Percentiles rank a stretch among this genome's conserved stretches.
These are phyloP conservation scores for Dendrolimus punctatus DNA, from an alignment of 1,140 invertebrate species.

Conservation along the genomic window DNA sequence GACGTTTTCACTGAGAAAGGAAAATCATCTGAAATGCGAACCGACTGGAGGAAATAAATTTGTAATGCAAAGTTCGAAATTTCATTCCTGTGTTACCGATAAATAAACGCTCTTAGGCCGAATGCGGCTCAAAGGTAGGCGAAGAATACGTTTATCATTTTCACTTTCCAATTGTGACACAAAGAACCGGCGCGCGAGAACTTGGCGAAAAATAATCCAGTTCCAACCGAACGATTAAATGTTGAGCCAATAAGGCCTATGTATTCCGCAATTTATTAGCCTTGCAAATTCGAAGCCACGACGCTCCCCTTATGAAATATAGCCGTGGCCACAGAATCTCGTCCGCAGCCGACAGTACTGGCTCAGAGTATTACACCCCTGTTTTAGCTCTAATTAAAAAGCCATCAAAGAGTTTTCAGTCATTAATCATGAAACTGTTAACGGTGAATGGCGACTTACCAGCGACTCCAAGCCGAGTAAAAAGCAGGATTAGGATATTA, in stretches of 20 bases:
- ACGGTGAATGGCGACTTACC: conserved; percentile 64
- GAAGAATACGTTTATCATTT: conserved; percentile 41
- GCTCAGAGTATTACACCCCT: conserved; percentile 58
- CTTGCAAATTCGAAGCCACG: conserved; percentile 61
- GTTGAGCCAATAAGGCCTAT: conserved; percentile 62
- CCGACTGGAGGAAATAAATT: conserved; percentile 57
- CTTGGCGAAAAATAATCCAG: conserved; percentile 49
- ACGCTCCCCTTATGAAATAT: conserved; percentile 63
- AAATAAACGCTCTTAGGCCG: conserved; percentile 51
- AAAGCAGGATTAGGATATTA: conserved; percentile 65
- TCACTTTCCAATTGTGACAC: conserved; percentile 32
- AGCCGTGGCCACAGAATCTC: conserved; percentile 50
- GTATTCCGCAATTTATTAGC: conserved; percentile 68
- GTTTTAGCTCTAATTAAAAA: conserved; percentile 71
- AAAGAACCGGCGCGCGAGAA: conserved; percentile 21
- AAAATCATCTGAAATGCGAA: conserved; percentile 61
- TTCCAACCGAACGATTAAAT: conserved; percentile 42
- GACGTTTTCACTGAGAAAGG: conserved; percentile 63
- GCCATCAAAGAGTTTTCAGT: conserved; percentile 71
- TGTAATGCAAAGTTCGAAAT: conserved; percentile 69
- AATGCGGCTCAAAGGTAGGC: conserved; percentile 33
- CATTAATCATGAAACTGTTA: conserved; percentile 72
- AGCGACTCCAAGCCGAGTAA: conserved; percentile 48
- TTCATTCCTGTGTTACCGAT: conserved; percentile 56
- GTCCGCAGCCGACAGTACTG: conserved; percentile 27